Conservation (phyloP, 2,888 invertebrate genomes). For the Protula sp. region DNA sequence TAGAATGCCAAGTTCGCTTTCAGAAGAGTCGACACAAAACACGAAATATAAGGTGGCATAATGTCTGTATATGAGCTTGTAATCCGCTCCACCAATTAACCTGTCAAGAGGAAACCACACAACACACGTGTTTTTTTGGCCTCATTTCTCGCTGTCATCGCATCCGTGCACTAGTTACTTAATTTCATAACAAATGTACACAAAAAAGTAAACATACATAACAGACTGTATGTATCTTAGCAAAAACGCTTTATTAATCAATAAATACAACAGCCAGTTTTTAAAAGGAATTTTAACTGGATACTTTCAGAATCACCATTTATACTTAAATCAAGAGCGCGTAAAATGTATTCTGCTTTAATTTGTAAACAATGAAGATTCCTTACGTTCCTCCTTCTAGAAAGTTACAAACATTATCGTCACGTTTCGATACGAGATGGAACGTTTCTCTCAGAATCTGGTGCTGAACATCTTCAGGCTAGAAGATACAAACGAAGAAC, state of each 20-base stretch:
- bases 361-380: no score
- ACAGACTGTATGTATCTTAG: no score
- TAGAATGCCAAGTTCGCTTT: slow-evolving; percentile 94
- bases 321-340: no score
- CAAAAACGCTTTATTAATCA: no score
- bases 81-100: slow-evolving; percentile 96
- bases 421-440: slow-evolving; percentile 94
- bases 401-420: slow-evolving; percentile 99
- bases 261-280: no score
- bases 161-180: not conserved
- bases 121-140: not conserved
- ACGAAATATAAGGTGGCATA: slow-evolving; percentile 99
- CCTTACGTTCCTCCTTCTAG: slow-evolving; percentile 91
- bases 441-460: slow-evolving; percentile 99
- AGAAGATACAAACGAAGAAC: slow-evolving; percentile 33
- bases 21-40: slow-evolving; percentile 98
- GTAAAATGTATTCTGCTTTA: no score
- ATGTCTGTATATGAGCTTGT: slow-evolving; percentile 87
- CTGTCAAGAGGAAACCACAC: slow-evolving; percentile 56
- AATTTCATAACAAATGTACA: no score
- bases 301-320: no score
- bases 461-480: slow-evolving; percentile 98
- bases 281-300: no score
- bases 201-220: no score
- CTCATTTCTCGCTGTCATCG: not conserved